Evolutionary conservation across 2,888 invertebrate species (phyloP).

Genomic region (Theretra japonica): DNA sequence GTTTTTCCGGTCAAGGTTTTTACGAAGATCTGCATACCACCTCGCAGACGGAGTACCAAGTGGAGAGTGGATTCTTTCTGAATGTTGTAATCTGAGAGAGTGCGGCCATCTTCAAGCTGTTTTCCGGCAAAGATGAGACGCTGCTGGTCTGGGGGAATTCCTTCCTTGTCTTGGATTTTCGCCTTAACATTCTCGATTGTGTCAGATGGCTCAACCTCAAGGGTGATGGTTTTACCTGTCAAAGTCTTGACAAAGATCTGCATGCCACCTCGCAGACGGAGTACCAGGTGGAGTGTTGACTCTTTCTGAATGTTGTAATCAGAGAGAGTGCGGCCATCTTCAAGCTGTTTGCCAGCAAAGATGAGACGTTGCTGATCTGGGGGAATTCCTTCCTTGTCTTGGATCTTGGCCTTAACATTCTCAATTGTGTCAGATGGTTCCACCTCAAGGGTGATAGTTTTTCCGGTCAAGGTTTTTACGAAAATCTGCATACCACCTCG

Average conservation of each 20-base stretch:
- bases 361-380: constrained; percentile 57
- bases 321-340: constrained; percentile 53
- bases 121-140: constrained; percentile 60
- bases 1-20: constrained; percentile 62
- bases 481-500: constrained; percentile 60
- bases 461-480: constrained; percentile 57
- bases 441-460: constrained; percentile 55
- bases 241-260: constrained; percentile 61
- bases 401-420: constrained; percentile 57
- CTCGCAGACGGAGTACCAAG: constrained; percentile 55
- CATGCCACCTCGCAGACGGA: constrained; percentile 65
- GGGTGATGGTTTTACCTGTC: constrained; percentile 59
- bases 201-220: constrained; percentile 59
- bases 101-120: constrained; percentile 60
- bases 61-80: constrained; percentile 61
- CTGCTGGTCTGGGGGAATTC: constrained; percentile 62
- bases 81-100: constrained; percentile 59
- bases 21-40: constrained; percentile 62
- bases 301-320: constrained; percentile 67
- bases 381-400: constrained; percentile 57
- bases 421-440: constrained; percentile 57
- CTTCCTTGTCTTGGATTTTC: constrained; percentile 61
- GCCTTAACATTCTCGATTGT: constrained; percentile 62
- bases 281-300: constrained; percentile 62
- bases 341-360: constrained; percentile 55